Base-by-base conservation (phyloP, 2,888 invertebrate species). In the Epirrhoe alternata region DNA sequence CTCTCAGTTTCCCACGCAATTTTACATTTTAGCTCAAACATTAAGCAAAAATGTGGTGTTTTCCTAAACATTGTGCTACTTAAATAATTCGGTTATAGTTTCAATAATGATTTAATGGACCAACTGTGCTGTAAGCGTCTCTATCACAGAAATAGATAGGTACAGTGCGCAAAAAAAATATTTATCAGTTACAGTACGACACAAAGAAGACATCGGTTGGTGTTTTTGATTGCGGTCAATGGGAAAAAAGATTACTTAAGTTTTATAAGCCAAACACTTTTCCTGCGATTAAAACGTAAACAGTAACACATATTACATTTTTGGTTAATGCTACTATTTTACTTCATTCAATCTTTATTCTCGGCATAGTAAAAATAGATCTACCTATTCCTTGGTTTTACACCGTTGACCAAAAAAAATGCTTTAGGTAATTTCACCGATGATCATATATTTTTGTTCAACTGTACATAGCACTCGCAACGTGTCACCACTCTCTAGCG, bases 91-190 rank as follows among this genome's bases (percentile, higher is more conserved):
- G 64, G 72, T 74, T 74, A 73, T 65, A 61, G 60, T 66, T 65
- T 76, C 75, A 75, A 76, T 77, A 77, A 79, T 81, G 74, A 81
- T 81, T 79, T 77, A 79, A 77, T 77, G 72, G 68, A 67, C 69
- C 61, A 63, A 64, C 64, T 57, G 61, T 14, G 30, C 8, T 56
- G 45, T 45, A 71, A 74, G 66, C 73, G 64, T 69, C 63, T 73
- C 62, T 75, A 68, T 73, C 74, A 74, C 71, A 66, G 72, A 74
- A 74, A 68, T 50, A 62, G 58, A 63, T 53, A 55, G 14, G 69
- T 72, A 72, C 60, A 47, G 64, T 66, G 56, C 49, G 65, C 63
- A 70, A 70, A 68, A 72, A 42, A 42, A 42, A 12, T 0, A 12
- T n/a, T n/a, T n/a, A n/a, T 3, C 1, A 24, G 24, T 24, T 24